phyloP scores from a whole-genome alignment of 2,113 vertebrate species.

The Elaphurus davidianus region DNA sequence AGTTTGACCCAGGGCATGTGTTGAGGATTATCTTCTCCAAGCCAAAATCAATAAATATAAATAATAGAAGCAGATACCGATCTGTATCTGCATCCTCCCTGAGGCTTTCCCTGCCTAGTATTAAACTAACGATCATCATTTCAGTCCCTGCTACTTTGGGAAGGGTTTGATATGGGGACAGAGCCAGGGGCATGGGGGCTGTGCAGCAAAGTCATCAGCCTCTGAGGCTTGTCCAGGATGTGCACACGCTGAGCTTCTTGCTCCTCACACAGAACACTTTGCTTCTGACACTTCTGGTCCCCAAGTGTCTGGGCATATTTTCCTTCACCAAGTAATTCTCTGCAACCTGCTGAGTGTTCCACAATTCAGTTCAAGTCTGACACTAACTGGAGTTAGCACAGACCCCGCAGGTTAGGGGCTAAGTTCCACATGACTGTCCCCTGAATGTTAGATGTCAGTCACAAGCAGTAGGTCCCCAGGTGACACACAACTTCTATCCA shows the following conservation, averaged over 20 bases:
- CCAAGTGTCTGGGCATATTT: neutral
- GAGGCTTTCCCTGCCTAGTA: neutral
- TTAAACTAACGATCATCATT: neutral
- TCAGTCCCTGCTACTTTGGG: neutral
- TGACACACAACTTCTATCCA: neutral
- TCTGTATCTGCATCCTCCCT: neutral
- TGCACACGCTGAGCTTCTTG: neutral
- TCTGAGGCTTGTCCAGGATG: neutral
- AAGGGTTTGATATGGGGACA: neutral
- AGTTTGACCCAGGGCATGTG: neutral
- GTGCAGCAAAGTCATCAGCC: neutral
- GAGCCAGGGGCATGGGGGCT: neutral
- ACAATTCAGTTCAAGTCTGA: neutral
- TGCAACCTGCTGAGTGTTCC: neutral
- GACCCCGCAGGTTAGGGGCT: neutral
- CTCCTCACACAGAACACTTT: neutral
- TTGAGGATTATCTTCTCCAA: neutral
- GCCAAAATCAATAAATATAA: neutral
- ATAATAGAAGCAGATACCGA: neutral
- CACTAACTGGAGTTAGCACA: neutral
- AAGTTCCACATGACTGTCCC: neutral
- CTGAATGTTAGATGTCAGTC: neutral
- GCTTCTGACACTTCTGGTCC: neutral
- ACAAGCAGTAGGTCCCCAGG: neutral
- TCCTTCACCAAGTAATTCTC: neutral